Base-by-base conservation (phyloP, 2,113 vertebrate genomes). In the Gobio gobio region DNA sequence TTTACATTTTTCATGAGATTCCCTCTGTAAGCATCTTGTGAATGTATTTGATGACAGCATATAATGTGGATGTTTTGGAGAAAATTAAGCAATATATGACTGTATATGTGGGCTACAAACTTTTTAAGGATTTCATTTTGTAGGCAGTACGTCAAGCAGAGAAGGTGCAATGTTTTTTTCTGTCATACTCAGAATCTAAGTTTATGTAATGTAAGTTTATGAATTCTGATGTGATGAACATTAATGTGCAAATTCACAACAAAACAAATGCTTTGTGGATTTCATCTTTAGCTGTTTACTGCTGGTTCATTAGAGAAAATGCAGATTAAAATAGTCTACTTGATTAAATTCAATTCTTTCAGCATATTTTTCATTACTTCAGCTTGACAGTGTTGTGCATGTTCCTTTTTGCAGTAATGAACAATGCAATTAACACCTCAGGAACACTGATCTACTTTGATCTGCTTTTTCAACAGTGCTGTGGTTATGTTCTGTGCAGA, bases 351-450 rank as follows among this genome's bases (percentile, higher is more conserved):
- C 4, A 40, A 24, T 59, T 49, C 0, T 82, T 61, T 26, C 24
- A 56, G 16, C 68, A 26, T 14, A 20, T 40, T 4, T 24, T 47
- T 59, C 22, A 36, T 33, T 54, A 10, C 20, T 47, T 22, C 18
- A 51, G 36, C 29, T 76, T n/a, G 14, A 56, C 72, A 61, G 45
- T 64, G 13, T 18, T 61, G 51, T 24, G 29, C 14, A 29, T 85
- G 29, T 77, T n/a, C 36, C 45, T 73, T 78, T 86, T 51, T 75
- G 33, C 51, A 84, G 72, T 78, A 85, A 74, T 66, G 68, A 64
- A 78, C 82, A 79, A 78, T 74, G 64, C 74, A 81, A 85, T 85
- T 85, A 85, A 86, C 78, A 85, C 66, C 70, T 76, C 75, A 64
- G 77, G 26, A 81, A 86, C 82, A 86, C 70, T 73, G 72, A 84